phyloP scores from a whole-genome alignment of 2,113 vertebrate genomes.

The Mesocricetus auratus region DNA sequence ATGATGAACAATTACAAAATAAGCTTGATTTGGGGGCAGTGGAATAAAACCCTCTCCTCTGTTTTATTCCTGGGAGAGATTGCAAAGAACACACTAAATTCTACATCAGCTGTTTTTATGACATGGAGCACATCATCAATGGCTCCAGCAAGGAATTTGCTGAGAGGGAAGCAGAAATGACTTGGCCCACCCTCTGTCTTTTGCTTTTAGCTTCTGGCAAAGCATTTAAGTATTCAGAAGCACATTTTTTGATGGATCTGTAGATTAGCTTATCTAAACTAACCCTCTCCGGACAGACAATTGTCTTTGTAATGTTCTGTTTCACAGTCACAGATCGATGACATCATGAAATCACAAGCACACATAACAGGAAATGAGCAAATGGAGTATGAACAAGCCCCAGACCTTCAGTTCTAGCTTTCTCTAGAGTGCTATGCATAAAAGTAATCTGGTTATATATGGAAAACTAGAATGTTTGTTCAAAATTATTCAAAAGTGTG shows the following conservation, averaged over 20 bases:
- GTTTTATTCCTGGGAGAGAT: slow-evolving; percentile 46
- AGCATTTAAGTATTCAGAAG: neutral
- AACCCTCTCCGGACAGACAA: neutral
- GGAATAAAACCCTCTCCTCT: slow-evolving; percentile 35
- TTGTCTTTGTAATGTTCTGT: neutral
- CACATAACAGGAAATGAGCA: neutral
- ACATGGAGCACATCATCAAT: neutral
- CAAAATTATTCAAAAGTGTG: neutral
- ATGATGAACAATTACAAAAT: slow-evolving; percentile 57
- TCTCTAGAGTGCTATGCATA: neutral
- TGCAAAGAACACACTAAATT: slow-evolving; percentile 72
- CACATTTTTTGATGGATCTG: neutral
- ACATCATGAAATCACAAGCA: neutral
- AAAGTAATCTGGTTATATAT: slow-evolving; percentile 6
- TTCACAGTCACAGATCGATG: neutral
- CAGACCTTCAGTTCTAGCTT: neutral
- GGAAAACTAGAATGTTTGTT: neutral
- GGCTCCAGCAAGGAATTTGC: fast-evolving
- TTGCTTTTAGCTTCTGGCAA: neutral
- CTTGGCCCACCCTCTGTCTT: neutral
- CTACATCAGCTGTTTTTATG: slow-evolving; percentile 52
- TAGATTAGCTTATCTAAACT: neutral
- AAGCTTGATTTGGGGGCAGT: slow-evolving; percentile 39
- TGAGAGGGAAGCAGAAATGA: neutral
- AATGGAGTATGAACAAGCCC: fast-evolving